Evolutionary conservation across 1,140 invertebrate species (phyloP), one percentile per base, ranked within the genome.

Genomic region (Triops longicaudatus): DNA sequence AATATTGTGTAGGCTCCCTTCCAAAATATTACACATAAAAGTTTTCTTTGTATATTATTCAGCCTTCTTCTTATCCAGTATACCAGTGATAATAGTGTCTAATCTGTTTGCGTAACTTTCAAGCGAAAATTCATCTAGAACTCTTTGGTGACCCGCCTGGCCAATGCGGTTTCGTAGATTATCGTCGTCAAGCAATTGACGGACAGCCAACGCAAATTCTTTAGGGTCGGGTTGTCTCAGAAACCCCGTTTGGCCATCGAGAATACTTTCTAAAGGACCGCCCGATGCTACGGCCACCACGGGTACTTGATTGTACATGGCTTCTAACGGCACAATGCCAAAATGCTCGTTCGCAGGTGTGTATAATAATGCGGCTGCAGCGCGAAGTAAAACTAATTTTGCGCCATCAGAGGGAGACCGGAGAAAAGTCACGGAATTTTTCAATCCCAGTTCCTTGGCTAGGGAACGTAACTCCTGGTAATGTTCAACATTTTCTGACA

Each of bases 271-370:
- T 6, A 88, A 90, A 0, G 98, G 98, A 1, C 98, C 98, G 37
- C 98, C 98, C 83, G 91, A 95, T 82, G 96, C 94, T 0, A 94
- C 91, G 0, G 98, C 98, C 80, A 99, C 91, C 0, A 99, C 97
- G 26, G 97, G 96, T 82, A 94, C 93, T 31, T 87, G 85, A 82
- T 91, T 90, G 82, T 94, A 96, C 98, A 99, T 99, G 0, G 97
- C 96, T 87, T 99, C 98, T 74, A 99, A 85, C 1, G 98, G 98
- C 9, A 99, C 98, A 82, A 99, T 99, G 6, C 98, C 98, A 89
- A 99, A 99, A 86, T 99, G 98, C 84, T 99, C 98, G 83, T 94
- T 95, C 0, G 91, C 88, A 5, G 98, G 98, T 26, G 98, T 99
- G 80, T 99, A 99, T 17, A 99, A 81, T 5, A 99, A 84, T 82